Conservation (phyloP, 1,140 invertebrate genomes). For the Polypedilum pembai region DNA sequence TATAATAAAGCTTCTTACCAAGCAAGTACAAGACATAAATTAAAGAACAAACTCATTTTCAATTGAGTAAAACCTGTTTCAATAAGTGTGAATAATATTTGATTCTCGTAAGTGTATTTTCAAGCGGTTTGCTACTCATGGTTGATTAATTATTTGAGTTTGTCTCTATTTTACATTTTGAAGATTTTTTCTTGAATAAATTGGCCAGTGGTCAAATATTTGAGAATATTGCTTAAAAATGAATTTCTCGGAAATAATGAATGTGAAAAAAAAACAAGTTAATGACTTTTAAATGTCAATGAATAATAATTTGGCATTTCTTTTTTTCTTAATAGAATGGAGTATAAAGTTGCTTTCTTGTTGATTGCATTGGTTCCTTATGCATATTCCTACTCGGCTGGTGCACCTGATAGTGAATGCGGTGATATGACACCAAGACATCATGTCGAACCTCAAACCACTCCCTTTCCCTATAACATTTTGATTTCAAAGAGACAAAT, state of each 20-base stretch:
- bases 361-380: not conserved
- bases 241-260: not conserved
- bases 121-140: no score
- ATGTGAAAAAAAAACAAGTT: not conserved
- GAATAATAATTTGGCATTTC: not conserved
- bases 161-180: no score
- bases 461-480: slow-evolving; percentile 45
- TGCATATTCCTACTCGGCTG: slow-evolving; percentile 40
- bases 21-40: not conserved
- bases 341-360: not conserved
- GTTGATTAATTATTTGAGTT: no score
- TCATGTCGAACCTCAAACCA: slow-evolving; percentile 42
- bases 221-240: not conserved
- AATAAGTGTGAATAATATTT: not conserved
- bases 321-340: not conserved
- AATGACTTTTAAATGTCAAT: not conserved
- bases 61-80: not conserved
- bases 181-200: no score
- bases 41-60: not conserved
- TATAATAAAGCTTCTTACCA: not conserved
- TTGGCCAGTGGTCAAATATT: no score
- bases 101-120: no score
- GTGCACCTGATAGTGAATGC: slow-evolving; percentile 47
- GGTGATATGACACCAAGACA: slow-evolving; percentile 48
- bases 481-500: slow-evolving; percentile 44